Evolutionary conservation across 2,888 invertebrate species (phyloP).

Genomic region (Nomada flava): DNA sequence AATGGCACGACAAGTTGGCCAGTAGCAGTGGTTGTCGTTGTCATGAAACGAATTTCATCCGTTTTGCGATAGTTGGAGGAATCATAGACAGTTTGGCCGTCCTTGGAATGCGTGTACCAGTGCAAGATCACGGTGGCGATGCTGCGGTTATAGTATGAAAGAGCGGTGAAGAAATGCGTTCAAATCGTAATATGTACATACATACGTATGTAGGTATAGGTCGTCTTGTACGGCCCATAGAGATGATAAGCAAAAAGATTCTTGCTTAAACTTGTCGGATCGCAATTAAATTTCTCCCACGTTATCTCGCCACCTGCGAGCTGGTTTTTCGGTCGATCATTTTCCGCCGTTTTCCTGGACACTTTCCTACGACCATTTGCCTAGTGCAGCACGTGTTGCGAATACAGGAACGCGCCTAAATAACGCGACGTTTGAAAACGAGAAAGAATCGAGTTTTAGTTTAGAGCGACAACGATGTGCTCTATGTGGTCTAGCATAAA

Average conservation of each 20-base stretch:
- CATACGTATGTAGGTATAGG: neutral
- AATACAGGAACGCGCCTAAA: slow-evolving; percentile 33
- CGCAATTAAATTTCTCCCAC: slow-evolving; percentile 3
- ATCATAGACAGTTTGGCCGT: neutral
- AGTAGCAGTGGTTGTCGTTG: slow-evolving; percentile 48
- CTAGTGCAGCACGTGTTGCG: slow-evolving; percentile 46
- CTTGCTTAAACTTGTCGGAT: neutral
- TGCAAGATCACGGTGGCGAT: neutral
- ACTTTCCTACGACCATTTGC: slow-evolving; percentile 11
- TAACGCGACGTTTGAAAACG: neutral
- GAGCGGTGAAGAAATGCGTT: neutral
- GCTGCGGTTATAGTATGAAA: too few species aligned
- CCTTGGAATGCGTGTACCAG: neutral
- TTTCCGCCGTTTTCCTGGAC: neutral
- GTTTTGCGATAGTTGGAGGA: slow-evolving; percentile 6
- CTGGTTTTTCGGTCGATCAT: neutral
- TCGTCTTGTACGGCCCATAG: neutral
- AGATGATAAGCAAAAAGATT: neutral
- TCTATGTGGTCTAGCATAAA: neutral
- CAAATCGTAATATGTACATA: slow-evolving; percentile 39
- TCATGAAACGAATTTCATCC: slow-evolving; percentile 31
- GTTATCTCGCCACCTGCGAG: neutral
- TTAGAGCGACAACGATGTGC: neutral
- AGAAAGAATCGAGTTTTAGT: neutral
- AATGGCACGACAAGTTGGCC: slow-evolving; percentile 56